Percentiles rank a stretch among this genome's conserved stretches.
Conservation (phyloP, 2,888 invertebrate genomes). For the Drosophila heteroneura region DNA sequence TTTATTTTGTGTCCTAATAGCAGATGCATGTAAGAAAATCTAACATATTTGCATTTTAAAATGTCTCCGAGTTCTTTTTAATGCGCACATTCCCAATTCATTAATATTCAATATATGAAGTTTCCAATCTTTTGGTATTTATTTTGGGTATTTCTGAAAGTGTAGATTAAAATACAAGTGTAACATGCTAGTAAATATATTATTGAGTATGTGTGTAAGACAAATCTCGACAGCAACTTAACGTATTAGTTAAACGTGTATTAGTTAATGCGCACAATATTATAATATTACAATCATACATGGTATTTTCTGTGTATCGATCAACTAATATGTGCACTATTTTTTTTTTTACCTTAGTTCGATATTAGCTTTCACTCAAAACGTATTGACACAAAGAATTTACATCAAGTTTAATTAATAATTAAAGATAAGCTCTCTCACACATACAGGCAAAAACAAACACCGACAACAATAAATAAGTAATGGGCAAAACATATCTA, state of each 20-base stretch:
- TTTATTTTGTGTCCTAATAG: background rate
- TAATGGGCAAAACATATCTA: slow-evolving; percentile 55
- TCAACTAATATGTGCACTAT: background rate
- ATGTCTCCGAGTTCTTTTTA: background rate
- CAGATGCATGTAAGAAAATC: background rate
- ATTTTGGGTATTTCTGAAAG: background rate
- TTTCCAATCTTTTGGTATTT: background rate
- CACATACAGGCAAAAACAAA: background rate
- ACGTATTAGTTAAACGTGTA: slow-evolving; percentile 33
- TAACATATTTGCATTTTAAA: background rate
- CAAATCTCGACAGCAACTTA: slow-evolving; percentile 29
- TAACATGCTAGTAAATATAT: slow-evolving; percentile 29
- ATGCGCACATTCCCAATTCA: background rate
- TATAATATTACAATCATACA: slow-evolving; percentile 6
- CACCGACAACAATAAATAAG: slow-evolving; percentile 9
- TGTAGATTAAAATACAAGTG: background rate
- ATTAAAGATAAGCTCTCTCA: slow-evolving; percentile 4
- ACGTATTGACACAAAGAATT: slow-evolving; percentile 28
- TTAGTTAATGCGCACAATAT: slow-evolving; percentile 35
- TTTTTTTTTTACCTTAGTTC: slow-evolving; percentile 7
- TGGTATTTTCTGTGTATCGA: background rate
- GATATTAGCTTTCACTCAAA: slow-evolving; percentile 17
- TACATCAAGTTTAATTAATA: background rate
- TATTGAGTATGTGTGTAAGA: slow-evolving; percentile 16
- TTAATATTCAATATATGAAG: background rate